Evolutionary conservation across 2,797 vertebrate species (phyloP), one percentile per base, ranked within the genome.

Genomic region (Cuculus canorus): DNA sequence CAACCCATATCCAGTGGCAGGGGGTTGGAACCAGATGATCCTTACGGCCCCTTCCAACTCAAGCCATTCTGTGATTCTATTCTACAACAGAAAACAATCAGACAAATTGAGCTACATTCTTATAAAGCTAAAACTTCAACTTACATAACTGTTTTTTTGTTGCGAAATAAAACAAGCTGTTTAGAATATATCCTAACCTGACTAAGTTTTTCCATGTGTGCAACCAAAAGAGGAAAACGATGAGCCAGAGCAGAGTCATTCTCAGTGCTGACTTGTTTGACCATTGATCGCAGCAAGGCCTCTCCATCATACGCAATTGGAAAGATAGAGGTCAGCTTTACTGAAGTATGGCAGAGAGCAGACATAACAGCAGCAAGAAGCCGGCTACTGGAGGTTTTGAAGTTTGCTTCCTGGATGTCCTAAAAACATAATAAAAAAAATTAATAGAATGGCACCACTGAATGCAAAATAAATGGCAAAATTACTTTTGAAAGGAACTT

Each of bases 341-440:
- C 99, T 1, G 99, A 99, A 0, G 99, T 99, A 95, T 99, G 99
- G 96, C 99, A 99, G 59, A 99, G 98, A 13, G 99, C 99, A 27
- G 99, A 99, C 99, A 99, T 99, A 9, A 99, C 99, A 4, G 99
- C 99, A 30, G 99, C 99, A 64, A 99, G 98, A 59, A 99, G 98
- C 2, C 99, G 98, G 65, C 99, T 99, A 90, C 99, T 99, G 56
- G 99, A 99, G 3, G 99, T 99, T 92, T 99, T 99, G 90, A 99
- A 99, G 96, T 99, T 99, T 45, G 99, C 99, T 93, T 99, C 99
- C 52, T 99, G 99, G 59, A 99, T 99, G 96, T 99, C 99, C 99
- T 99, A 76, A 82, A 64, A 76, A 68, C 70, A 87, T 7, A 68
- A 59, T n/a, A n/a, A 87, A 39, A 48, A 4, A 41, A 52, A 66